A percentile compares a stretch with the other conserved stretches of the same genome.
Conservation (phyloP, 1,140 invertebrate genomes). For the Psilanteris sp. region DNA sequence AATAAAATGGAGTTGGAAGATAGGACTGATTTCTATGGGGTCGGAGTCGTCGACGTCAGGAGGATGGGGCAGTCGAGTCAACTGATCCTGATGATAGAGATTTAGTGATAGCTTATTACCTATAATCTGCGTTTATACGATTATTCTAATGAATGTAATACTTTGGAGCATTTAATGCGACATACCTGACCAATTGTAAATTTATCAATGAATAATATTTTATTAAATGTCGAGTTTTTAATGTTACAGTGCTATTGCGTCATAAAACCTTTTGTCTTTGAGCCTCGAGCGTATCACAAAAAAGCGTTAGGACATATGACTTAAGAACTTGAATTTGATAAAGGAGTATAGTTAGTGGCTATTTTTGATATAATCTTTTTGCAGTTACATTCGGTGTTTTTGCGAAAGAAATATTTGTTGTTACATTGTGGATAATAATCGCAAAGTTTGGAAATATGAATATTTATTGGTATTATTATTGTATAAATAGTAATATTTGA, state of each 20-base stretch:
- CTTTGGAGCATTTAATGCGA: too few species aligned
- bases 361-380: constrained; percentile 14
- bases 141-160: constrained; percentile 1
- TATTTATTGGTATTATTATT: too few species aligned
- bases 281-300: constrained; percentile 21
- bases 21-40: constrained; percentile 58
- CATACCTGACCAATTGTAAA: too few species aligned
- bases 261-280: constrained; percentile 14
- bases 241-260: too few species aligned
- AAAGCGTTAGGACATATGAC: constrained; percentile 32
- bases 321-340: constrained; percentile 27
- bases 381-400: too few species aligned
- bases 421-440: background rate
- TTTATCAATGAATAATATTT: background rate
- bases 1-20: constrained; percentile 70
- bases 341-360: constrained; percentile 41
- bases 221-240: too few species aligned
- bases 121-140: constrained; percentile 38
- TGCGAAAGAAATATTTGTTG: too few species aligned
- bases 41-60: constrained; percentile 8
- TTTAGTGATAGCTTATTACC: constrained; percentile 36
- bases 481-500: too few species aligned
- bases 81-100: constrained; percentile 54
- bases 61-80: constrained; percentile 57
- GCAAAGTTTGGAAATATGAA: too few species aligned